phyloP scores from a whole-genome alignment of 37 sponge, comb jelly and placozoan species.

The Amphimedon queenslandica region DNA sequence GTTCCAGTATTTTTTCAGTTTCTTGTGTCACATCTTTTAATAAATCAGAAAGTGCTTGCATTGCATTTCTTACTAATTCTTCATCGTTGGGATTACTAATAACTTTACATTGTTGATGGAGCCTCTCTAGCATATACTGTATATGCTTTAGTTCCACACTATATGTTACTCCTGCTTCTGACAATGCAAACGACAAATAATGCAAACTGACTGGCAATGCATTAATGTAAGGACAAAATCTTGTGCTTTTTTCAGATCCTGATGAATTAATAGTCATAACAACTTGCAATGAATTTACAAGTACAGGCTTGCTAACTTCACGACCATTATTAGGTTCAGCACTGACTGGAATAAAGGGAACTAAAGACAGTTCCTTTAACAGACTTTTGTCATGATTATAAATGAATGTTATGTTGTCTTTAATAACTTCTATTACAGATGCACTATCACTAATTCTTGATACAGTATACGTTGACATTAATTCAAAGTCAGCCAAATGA shows the following conservation, averaged over 20 bases:
- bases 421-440: not conserved
- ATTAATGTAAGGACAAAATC: no score
- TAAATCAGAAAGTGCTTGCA: not conserved
- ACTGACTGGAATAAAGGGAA: not conserved
- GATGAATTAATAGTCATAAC: no score
- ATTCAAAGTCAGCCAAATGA: not conserved
- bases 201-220: not conserved
- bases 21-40: not conserved
- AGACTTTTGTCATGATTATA: not conserved
- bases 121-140: slow-evolving; percentile 3
- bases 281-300: not conserved
- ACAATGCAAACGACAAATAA: not conserved
- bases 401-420: not conserved
- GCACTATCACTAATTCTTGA: not conserved
- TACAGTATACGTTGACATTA: not conserved
- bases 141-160: not conserved
- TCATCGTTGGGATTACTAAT: not conserved
- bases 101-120: not conserved
- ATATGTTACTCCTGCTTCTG: not conserved
- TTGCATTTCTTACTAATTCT: not conserved
- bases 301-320: not conserved
- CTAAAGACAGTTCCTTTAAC: not conserved
- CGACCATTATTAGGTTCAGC: not conserved
- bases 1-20: not conserved
- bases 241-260: no score